Conservation (phyloP, 2,797 vertebrate genomes). For the Xiphophorus birchmanni region DNA sequence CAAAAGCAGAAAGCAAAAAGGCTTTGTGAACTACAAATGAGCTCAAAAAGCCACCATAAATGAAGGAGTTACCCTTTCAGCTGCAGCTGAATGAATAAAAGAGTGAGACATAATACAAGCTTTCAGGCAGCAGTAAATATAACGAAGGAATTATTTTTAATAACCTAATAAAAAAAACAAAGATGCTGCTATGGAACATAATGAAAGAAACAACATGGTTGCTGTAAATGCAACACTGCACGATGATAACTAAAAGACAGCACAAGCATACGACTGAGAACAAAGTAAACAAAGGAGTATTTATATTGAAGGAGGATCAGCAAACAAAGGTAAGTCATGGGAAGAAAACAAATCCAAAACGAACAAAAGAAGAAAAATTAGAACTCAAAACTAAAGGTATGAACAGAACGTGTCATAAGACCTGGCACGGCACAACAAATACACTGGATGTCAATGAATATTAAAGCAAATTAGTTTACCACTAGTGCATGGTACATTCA, state of each 20-base stretch:
- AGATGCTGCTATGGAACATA: background rate
- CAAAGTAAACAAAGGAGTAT: background rate
- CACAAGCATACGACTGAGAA: background rate
- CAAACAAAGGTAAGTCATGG: background rate
- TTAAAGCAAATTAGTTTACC: background rate
- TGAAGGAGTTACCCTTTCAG: background rate
- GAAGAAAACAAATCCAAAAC: background rate
- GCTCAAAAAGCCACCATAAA: slow-evolving; percentile 7
- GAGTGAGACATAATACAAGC: background rate
- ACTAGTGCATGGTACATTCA: background rate
- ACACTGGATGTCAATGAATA: background rate
- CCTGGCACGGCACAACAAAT: background rate
- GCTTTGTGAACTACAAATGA: background rate
- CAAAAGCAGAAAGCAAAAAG: background rate
- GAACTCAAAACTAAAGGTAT: background rate
- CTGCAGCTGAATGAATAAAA: background rate
- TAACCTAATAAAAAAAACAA: background rate
- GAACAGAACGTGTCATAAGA: background rate
- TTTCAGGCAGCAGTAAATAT: background rate
- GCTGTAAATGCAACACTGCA: background rate
- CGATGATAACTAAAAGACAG: background rate
- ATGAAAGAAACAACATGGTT: background rate
- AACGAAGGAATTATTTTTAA: background rate
- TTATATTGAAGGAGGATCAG: background rate
- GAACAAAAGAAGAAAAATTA: background rate